These are phyloP conservation scores for Epinotia demarniana DNA, from an alignment of 2,888 invertebrate species.

Conservation along the genomic window DNA sequence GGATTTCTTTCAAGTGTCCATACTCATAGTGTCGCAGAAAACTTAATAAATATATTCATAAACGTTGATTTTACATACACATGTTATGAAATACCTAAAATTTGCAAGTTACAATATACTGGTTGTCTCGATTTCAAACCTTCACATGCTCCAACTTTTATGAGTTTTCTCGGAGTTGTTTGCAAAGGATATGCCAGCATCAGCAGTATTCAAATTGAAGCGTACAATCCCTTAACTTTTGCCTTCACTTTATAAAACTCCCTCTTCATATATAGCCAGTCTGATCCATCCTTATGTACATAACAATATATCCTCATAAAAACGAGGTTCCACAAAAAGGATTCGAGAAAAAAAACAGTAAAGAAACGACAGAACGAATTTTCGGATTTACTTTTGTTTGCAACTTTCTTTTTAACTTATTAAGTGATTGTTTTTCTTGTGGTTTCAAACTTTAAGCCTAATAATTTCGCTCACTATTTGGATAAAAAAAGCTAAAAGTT, in stretches of 20 bases:
- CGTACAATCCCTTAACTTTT: slow-evolving; percentile 29
- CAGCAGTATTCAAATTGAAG: background rate
- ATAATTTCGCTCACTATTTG: too few species aligned
- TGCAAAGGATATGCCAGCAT: slow-evolving; percentile 6
- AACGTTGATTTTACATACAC: too few species aligned
- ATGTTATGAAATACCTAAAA: background rate
- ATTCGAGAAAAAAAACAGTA: background rate
- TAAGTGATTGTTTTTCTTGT: too few species aligned
- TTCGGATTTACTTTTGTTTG: background rate
- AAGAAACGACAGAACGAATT: background rate
- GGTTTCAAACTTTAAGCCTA: too few species aligned
- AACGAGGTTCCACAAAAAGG: background rate
- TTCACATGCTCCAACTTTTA: background rate
- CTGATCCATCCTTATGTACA: background rate
- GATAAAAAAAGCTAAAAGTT: background rate
- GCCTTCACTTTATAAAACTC: slow-evolving; percentile 15
- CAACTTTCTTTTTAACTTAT: too few species aligned
- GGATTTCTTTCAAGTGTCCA: too few species aligned
- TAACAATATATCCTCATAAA: slow-evolving; percentile 3
- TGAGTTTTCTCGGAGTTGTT: slow-evolving; percentile 5
- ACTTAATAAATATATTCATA: too few species aligned
- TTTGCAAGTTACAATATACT: too few species aligned
- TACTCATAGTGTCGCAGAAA: too few species aligned
- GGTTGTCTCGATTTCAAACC: background rate
- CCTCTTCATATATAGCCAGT: slow-evolving; percentile 7